A percentile compares a stretch with the other conserved stretches of the same genome.
phyloP scores from a whole-genome alignment of 2,797 vertebrate genomes.

The Poeciliopsis turneri region DNA sequence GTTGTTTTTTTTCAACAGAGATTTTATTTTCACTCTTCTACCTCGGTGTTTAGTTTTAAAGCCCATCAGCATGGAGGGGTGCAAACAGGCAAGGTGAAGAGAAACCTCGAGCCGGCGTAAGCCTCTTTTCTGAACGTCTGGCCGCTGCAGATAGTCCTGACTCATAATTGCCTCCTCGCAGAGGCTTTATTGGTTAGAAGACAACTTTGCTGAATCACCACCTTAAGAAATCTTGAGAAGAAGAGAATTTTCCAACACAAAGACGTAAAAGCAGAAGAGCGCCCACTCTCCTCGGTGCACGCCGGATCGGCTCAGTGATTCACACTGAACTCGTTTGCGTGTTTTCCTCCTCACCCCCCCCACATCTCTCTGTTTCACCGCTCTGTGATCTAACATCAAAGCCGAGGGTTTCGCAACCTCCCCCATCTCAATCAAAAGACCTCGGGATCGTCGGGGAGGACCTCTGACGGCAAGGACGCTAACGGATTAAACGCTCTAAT shows the following conservation, averaged over 20 bases:
- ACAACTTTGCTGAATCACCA: constrained; percentile 6
- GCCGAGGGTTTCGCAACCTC: constrained; percentile 22
- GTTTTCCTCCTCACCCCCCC: not conserved
- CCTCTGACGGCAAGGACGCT: constrained; percentile 2
- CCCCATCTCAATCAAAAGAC: constrained; percentile 11
- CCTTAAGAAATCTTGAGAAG: not conserved
- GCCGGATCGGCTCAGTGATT: constrained; percentile 1
- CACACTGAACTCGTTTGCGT: constrained; percentile 28
- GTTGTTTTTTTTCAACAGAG: no score
- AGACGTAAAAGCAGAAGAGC: constrained; percentile 3
- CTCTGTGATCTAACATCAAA: constrained; percentile 12
- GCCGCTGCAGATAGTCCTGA: not conserved
- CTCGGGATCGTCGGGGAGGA: constrained; percentile 14
- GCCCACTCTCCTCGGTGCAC: not conserved
- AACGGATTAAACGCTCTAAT: not conserved
- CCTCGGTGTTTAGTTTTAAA: constrained; percentile 1
- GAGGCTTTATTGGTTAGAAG: constrained; percentile 2
- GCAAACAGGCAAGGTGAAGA: not conserved
- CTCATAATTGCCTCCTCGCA: constrained; percentile 5
- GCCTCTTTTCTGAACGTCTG: constrained; percentile 12
- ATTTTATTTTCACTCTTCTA: not conserved
- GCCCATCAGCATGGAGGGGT: not conserved
- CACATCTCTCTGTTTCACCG: no score
- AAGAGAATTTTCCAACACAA: not conserved
- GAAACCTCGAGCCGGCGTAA: not conserved